phyloP scores from a whole-genome alignment of 2,888 invertebrate genomes.

The Polylopha cassiicola region DNA sequence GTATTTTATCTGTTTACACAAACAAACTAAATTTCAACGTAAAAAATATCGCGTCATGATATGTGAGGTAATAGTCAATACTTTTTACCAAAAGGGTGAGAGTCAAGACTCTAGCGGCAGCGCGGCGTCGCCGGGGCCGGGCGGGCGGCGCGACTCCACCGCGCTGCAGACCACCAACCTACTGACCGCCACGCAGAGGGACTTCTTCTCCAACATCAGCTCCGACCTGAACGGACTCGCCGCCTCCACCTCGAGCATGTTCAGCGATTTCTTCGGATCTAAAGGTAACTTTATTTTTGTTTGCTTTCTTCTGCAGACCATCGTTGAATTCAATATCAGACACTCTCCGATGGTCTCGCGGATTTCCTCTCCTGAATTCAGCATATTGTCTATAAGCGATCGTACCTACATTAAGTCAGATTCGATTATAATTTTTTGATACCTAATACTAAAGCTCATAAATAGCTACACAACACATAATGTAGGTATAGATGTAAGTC shows the following conservation, averaged over 20 bases:
- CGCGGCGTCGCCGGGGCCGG: conserved; percentile 24
- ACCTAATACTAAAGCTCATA: too few species aligned
- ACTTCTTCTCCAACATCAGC: conserved; percentile 94
- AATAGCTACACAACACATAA: too few species aligned
- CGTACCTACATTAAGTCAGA: too few species aligned
- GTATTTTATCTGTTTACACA: too few species aligned
- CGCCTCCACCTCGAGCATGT: conserved; percentile 94
- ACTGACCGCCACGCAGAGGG: conserved; percentile 82
- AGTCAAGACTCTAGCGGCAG: conserved; percentile 55
- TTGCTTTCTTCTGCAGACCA: neutral
- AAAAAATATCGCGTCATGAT: too few species aligned
- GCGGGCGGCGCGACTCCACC: conserved; percentile 76
- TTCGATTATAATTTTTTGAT: too few species aligned
- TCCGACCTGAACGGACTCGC: conserved; percentile 95
- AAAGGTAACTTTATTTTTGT: conserved; percentile 67
- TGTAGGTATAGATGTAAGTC: too few species aligned
- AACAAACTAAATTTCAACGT: too few species aligned
- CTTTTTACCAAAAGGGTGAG: conserved; percentile 45
- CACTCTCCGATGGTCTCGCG: too few species aligned
- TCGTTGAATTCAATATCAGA: neutral
- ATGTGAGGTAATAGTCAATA: neutral
- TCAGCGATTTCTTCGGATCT: conserved; percentile 94
- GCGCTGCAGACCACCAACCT: conserved; percentile 81
- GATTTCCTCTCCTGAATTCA: too few species aligned
- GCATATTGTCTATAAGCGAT: too few species aligned